phyloP scores from a whole-genome alignment of 1,140 invertebrate genomes.

The Probaryconus sp. region DNA sequence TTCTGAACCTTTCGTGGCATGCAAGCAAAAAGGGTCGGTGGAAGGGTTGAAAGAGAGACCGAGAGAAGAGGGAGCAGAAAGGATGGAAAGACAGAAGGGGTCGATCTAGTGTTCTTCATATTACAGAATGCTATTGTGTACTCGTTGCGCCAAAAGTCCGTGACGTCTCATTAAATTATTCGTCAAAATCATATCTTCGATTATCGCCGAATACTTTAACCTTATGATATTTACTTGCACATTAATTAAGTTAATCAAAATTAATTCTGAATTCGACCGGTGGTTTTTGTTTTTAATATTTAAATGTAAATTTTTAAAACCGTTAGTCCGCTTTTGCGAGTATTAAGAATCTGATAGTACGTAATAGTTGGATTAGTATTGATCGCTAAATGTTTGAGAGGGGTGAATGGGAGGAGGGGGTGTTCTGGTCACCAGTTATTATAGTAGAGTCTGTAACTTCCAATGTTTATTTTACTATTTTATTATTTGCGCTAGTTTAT shows the following conservation, averaged over 20 bases:
- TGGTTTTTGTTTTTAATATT: no score
- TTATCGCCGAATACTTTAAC: neutral
- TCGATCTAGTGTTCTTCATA: slow-evolving; percentile 73
- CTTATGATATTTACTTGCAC: no score
- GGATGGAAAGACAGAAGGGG: slow-evolving; percentile 53
- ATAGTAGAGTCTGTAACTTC: slow-evolving; percentile 50
- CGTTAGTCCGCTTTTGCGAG: slow-evolving; percentile 4
- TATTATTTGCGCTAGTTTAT: slow-evolving; percentile 52
- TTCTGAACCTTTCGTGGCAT: slow-evolving; percentile 47
- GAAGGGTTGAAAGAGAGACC: slow-evolving; percentile 37
- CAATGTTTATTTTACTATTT: slow-evolving; percentile 52
- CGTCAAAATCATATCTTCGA: slow-evolving; percentile 27
- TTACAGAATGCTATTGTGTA: slow-evolving; percentile 69
- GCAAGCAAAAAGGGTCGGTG: slow-evolving; percentile 59
- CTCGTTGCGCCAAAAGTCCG: slow-evolving; percentile 55
- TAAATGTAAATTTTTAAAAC: no score
- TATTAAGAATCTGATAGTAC: slow-evolving; percentile 43
- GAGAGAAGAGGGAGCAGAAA: slow-evolving; percentile 24
- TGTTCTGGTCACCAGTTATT: slow-evolving; percentile 43
- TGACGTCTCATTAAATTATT: slow-evolving; percentile 63
- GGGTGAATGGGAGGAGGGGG: neutral
- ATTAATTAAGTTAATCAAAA: no score
- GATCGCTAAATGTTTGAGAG: slow-evolving; percentile 44
- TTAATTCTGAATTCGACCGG: no score
- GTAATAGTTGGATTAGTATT: slow-evolving; percentile 59